These are phyloP conservation scores for Argyrosomus japonicus DNA, from an alignment of 2,113 vertebrate species.

Conservation along the genomic window DNA sequence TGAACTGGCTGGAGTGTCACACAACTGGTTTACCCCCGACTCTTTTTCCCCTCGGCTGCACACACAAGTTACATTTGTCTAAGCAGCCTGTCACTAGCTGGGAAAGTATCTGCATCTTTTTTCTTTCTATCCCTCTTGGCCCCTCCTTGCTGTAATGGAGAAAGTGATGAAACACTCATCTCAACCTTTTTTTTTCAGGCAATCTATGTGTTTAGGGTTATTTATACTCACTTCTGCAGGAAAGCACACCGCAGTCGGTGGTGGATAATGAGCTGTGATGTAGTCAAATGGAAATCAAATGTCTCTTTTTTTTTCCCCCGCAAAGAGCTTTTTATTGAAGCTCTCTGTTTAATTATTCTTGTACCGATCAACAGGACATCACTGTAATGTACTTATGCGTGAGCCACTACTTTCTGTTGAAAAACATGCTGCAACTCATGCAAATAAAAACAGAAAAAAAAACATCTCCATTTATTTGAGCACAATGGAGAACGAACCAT, in stretches of 20 bases:
- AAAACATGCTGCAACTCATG: constrained; percentile 24
- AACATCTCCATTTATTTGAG: constrained; percentile 19
- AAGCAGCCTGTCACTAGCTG: constrained; percentile 17
- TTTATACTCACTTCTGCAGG: constrained; percentile 38
- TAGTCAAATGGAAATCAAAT: constrained; percentile 44
- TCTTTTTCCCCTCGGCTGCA: constrained; percentile 44
- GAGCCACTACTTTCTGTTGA: not conserved
- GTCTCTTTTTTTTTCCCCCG: not conserved
- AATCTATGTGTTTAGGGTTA: constrained; percentile 14
- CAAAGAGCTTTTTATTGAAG: constrained; percentile 32
- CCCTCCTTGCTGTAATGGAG: constrained; percentile 5
- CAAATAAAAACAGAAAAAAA: constrained; percentile 44
- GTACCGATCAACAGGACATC: constrained; percentile 38
- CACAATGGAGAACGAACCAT: constrained; percentile 21
- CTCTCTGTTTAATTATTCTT: constrained; percentile 49
- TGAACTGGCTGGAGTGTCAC: constrained; percentile 45
- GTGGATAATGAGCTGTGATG: constrained; percentile 49
- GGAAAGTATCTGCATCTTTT: constrained; percentile 11
- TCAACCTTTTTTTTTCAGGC: constrained; percentile 8
- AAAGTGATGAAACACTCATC: constrained; percentile 24
- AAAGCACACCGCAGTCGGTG: constrained; percentile 1
- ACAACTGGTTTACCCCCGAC: constrained; percentile 40
- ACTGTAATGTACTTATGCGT: constrained; percentile 19
- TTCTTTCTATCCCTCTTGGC: not conserved
- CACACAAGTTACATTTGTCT: constrained; percentile 48